These are phyloP conservation scores for Campylomormyrus numenius DNA, from an alignment of 2,113 vertebrate genomes.

Conservation along the genomic window DNA sequence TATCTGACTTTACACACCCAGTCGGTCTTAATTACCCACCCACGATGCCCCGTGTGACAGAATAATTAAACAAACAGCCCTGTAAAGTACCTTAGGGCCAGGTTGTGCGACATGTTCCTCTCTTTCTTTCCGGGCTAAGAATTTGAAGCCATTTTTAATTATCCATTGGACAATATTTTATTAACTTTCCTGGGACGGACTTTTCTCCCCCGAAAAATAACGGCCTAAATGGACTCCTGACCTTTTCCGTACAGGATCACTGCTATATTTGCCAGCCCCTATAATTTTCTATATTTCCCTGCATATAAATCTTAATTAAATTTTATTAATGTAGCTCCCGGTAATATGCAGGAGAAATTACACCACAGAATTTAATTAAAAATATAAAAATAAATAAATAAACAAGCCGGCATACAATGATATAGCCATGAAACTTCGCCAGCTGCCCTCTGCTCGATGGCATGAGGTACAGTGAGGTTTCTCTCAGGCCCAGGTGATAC, in stretches of 20 bases:
- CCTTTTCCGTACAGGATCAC: neutral
- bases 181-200: neutral
- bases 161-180: neutral
- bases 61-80: neutral
- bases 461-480: neutral
- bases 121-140: neutral
- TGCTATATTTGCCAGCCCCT: neutral
- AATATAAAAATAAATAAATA: neutral
- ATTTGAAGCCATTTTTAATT: conserved; percentile 1
- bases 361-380: conserved; percentile 4
- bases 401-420: neutral
- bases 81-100: neutral
- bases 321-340: conserved; percentile 2
- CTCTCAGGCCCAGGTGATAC: neutral
- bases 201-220: neutral
- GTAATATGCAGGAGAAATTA: neutral
- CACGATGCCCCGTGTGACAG: neutral
- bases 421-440: neutral
- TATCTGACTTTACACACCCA: neutral
- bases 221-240: neutral
- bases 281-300: conserved; percentile 1
- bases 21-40: neutral
- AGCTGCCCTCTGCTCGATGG: neutral
- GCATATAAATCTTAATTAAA: conserved; percentile 7
- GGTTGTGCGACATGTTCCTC: neutral